Percentiles rank a stretch among this genome's conserved stretches.
Conservation (phyloP, 2,113 vertebrate genomes). For the Sorex araneus region DNA sequence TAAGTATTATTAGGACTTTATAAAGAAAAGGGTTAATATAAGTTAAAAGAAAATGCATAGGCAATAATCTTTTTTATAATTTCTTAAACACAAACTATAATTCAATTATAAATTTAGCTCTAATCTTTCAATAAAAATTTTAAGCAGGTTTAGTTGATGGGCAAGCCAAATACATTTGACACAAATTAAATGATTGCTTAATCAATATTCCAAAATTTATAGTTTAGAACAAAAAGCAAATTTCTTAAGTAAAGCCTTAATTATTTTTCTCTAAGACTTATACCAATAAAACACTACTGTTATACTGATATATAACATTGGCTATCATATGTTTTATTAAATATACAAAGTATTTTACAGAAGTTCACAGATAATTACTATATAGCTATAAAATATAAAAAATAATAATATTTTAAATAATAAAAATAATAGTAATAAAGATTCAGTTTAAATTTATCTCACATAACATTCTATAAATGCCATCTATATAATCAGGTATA, state of each 20-base stretch:
- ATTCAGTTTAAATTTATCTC: no score
- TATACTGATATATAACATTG: not conserved
- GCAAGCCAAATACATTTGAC: no score
- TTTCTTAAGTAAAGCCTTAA: not conserved
- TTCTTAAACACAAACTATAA: conserved; percentile 40
- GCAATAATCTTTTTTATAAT: not conserved
- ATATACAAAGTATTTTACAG: not conserved
- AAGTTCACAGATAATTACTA: not conserved
- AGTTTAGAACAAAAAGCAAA: no score
- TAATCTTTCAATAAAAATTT: not conserved
- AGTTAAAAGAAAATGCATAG: not conserved
- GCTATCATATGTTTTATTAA: not conserved
- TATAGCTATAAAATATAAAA: not conserved
- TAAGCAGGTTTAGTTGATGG: no score
- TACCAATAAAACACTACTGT: not conserved
- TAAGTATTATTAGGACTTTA: conserved; percentile 31
- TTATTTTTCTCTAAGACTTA: no score
- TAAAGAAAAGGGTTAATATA: conserved; percentile 10
- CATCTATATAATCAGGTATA: no score
- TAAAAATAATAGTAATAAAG: not conserved
- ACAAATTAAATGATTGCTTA: no score
- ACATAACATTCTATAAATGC: no score
- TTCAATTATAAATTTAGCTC: conserved; percentile 19
- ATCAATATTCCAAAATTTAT: no score
- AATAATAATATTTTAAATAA: conserved; percentile 22